Percentiles rank a stretch among this genome's conserved stretches.
Evolutionary conservation across 2,888 invertebrate genomes (phyloP).

Genomic region (Strigamia crassipes): DNA sequence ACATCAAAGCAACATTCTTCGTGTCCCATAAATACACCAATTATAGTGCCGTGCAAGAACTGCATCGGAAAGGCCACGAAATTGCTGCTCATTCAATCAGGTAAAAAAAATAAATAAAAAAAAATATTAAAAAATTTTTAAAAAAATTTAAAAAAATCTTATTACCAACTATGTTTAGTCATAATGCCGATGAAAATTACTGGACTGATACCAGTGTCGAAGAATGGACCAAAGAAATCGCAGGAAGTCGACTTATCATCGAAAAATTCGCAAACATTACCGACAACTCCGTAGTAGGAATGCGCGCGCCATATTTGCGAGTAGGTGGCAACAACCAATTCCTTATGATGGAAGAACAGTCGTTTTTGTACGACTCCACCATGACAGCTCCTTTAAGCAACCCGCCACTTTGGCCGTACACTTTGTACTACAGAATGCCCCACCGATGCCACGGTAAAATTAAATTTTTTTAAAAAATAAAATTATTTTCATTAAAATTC

Average conservation of each 20-base stretch:
- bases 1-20: constrained; percentile 90
- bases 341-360: constrained; percentile 96
- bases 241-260: constrained; percentile 86
- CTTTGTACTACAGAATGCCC: constrained; percentile 96
- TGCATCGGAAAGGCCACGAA: constrained; percentile 88
- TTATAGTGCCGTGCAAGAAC: constrained; percentile 90
- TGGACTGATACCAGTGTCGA: constrained; percentile 92
- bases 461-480: constrained; percentile 1
- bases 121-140: not conserved
- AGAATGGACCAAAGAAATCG: constrained; percentile 94
- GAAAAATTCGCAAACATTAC: constrained; percentile 88
- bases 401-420: constrained; percentile 96
- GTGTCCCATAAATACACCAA: constrained; percentile 91
- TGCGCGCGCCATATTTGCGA: constrained; percentile 84
- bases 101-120: constrained; percentile 63
- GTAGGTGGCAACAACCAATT: constrained; percentile 95
- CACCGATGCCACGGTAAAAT: constrained; percentile 80
- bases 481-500: not conserved
- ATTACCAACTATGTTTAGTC: constrained; percentile 63
- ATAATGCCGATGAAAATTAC: constrained; percentile 88
- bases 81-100: constrained; percentile 92
- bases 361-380: constrained; percentile 92
- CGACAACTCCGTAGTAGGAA: constrained; percentile 88
- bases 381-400: constrained; percentile 89
- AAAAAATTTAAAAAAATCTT: not conserved